phyloP scores from a whole-genome alignment of 2,113 vertebrate species.

The Urocitellus parryii region DNA sequence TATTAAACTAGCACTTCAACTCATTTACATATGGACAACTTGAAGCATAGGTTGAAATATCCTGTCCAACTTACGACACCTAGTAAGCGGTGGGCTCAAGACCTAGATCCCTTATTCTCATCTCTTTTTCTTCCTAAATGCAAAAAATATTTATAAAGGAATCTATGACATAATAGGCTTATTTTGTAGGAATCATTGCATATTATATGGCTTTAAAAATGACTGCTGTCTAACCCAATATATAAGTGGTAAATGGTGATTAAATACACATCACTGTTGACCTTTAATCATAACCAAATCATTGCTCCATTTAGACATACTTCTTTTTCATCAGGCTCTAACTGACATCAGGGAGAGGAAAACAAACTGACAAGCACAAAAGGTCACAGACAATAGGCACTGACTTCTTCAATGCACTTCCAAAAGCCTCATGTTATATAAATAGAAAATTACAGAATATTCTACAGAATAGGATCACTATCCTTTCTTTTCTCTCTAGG shows the following conservation, averaged over 20 bases:
- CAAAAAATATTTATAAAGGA: conserved; percentile 4
- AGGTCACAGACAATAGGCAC: conserved; percentile 62
- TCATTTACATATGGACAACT: conserved; percentile 33
- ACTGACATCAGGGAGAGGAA: conserved; percentile 37
- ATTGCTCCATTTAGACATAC: conserved; percentile 27
- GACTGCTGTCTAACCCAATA: conserved; percentile 23
- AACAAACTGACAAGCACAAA: conserved; percentile 59
- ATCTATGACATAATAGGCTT: conserved; percentile 13
- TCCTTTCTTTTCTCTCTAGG: neutral
- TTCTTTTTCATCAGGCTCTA: conserved; percentile 59
- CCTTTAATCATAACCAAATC: conserved; percentile 72
- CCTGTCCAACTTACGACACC: neutral
- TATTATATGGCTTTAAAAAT: neutral
- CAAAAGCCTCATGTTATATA: neutral
- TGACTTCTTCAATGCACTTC: neutral
- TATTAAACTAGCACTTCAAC: conserved; percentile 65
- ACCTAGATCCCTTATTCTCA: neutral
- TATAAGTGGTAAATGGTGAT: conserved; percentile 7
- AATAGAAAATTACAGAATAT: neutral
- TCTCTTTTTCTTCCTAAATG: neutral
- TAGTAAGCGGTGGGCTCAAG: neutral
- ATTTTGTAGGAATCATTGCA: conserved; percentile 43
- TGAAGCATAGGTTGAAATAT: neutral
- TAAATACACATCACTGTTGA: conserved; percentile 40
- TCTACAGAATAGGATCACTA: neutral